Evolutionary conservation across 2,113 vertebrate genomes (phyloP).

Genomic region (Grammomys dolichurus): DNA sequence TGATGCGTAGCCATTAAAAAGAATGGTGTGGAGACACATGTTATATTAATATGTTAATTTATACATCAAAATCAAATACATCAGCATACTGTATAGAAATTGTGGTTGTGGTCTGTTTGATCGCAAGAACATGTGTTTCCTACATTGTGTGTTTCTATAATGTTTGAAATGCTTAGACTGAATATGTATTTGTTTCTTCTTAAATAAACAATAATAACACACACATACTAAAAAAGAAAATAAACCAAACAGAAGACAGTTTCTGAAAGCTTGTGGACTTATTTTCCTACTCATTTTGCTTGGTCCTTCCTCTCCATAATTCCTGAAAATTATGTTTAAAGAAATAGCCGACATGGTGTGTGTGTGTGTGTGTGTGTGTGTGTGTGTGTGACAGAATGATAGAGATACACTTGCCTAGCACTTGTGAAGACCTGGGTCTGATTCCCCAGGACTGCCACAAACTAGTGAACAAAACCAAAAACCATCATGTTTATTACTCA

Average conservation of each 20-base stretch:
- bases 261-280: background rate
- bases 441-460: too few relatives aligned
- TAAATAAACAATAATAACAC: constrained; percentile 6
- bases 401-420: too few relatives aligned
- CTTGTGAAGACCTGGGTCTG: too few relatives aligned
- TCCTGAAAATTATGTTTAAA: too few relatives aligned
- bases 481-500: too few relatives aligned
- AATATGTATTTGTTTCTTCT: constrained; percentile 50
- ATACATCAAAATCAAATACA: constrained; percentile 27
- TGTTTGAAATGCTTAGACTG: constrained; percentile 18
- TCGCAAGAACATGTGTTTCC: constrained; percentile 3
- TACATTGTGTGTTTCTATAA: background rate
- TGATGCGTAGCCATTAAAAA: background rate
- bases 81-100: background rate
- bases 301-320: constrained; percentile 7
- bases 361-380: too few relatives aligned
- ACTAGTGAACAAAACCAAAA: too few relatives aligned
- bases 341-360: too few relatives aligned
- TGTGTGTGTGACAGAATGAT: too few relatives aligned
- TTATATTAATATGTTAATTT: constrained; percentile 40
- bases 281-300: background rate
- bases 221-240: background rate
- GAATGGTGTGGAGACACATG: background rate
- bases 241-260: background rate
- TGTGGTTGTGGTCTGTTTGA: background rate